Conservation (phyloP, 2,888 invertebrate genomes). For the Amblyjoppa fuscipennis region DNA sequence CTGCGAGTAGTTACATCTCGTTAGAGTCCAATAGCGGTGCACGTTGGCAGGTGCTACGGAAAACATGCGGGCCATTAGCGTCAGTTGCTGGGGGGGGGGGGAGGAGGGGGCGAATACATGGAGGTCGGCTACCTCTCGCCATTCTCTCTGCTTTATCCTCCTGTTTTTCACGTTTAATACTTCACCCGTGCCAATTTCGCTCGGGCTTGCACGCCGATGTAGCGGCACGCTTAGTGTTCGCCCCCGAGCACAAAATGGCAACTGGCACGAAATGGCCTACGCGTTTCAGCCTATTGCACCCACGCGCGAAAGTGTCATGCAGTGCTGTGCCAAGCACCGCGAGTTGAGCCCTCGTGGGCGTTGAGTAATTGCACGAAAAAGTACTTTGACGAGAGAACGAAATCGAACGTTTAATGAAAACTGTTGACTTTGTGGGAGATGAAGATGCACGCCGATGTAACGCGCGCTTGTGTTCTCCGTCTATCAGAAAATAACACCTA, state of each 20-base stretch:
- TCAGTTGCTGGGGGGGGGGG: conserved; percentile 45
- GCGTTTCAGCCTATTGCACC: background rate
- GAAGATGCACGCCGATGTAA: background rate
- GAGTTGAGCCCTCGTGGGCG: conserved; percentile 5
- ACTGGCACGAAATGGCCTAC: background rate
- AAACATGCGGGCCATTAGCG: conserved; percentile 59
- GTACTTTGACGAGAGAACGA: conserved; percentile 5
- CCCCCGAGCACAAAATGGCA: too few relatives aligned
- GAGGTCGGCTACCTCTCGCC: conserved; percentile 41
- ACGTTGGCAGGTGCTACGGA: conserved; percentile 38
- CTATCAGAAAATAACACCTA: too few relatives aligned
- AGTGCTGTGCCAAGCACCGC: background rate
- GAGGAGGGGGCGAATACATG: conserved; percentile 26
- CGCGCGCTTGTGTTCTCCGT: too few relatives aligned
- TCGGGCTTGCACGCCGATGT: background rate
- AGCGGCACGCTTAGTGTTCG: background rate
- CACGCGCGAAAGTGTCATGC: background rate
- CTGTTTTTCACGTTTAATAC: conserved; percentile 10
- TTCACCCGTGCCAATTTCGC: conserved; percentile 16
- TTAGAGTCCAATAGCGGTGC: conserved; percentile 26
- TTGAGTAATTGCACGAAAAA: conserved; percentile 5
- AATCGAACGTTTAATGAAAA: background rate
- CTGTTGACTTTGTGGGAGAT: background rate
- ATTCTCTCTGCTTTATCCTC: conserved; percentile 16
- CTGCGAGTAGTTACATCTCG: conserved; percentile 43